phyloP scores from a whole-genome alignment of 2,797 vertebrate genomes.

The Triplophysa yarkandensis region DNA sequence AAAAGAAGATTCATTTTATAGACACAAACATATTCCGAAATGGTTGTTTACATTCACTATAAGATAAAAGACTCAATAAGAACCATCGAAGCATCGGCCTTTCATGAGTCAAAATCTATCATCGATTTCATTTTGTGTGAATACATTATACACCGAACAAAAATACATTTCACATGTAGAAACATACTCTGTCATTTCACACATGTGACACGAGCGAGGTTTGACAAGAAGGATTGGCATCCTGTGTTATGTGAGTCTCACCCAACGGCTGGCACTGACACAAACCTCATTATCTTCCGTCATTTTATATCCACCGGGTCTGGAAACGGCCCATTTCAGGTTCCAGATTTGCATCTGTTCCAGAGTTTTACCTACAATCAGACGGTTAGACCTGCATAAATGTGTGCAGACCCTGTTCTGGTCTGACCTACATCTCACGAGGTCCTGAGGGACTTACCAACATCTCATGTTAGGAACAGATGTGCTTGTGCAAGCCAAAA shows the following conservation, averaged over 20 bases:
- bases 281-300: slow-evolving; percentile 52
- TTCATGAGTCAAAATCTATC: not conserved
- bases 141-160: not conserved
- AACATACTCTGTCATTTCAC: not conserved
- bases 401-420: not conserved
- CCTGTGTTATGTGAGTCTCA: slow-evolving; percentile 7
- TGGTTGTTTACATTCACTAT: not conserved
- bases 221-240: slow-evolving; percentile 17
- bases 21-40: not conserved
- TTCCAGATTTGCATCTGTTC: slow-evolving; percentile 5
- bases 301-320: slow-evolving; percentile 49
- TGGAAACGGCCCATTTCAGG: slow-evolving; percentile 33
- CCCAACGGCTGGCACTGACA: slow-evolving; percentile 50
- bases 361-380: not conserved
- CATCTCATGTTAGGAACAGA: not conserved
- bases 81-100: not conserved
- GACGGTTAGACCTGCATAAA: not conserved
- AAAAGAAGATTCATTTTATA: not conserved
- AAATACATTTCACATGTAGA: slow-evolving; percentile 1
- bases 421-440: not conserved
- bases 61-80: not conserved
- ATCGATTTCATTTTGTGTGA: not conserved
- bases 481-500: not conserved
- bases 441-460: not conserved
- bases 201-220: slow-evolving; percentile 15